A percentile compares a stretch with the other conserved stretches of the same genome.
Evolutionary conservation across 2,888 invertebrate genomes (phyloP).

Genomic region (Polydrusus cervinus): DNA sequence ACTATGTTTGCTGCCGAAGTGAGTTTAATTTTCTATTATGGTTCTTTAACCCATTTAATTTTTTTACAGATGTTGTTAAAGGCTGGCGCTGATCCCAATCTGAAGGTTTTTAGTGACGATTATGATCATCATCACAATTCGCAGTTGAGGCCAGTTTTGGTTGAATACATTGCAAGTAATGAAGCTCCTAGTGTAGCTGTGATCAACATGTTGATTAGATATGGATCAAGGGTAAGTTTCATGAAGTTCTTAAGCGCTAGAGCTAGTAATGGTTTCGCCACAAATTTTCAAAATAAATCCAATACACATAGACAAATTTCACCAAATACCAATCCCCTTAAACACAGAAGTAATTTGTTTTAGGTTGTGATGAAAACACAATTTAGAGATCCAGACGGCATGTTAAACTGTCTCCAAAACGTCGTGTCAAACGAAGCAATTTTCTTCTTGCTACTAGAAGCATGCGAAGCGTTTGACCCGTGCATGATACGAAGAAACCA

Average conservation of each 20-base stretch:
- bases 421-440: conserved; percentile 76
- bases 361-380: conserved; percentile 88
- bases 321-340: no score
- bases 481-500: conserved; percentile 86
- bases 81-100: conserved; percentile 84
- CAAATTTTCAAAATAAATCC: no score
- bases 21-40: no score
- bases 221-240: conserved; percentile 81
- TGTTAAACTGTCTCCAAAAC: conserved; percentile 85
- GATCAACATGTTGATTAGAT: conserved; percentile 80
- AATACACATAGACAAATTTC: no score
- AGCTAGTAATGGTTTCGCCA: no score
- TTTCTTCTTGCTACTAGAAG: conserved; percentile 80
- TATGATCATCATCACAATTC: conserved; percentile 79
- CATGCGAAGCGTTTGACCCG: conserved; percentile 85
- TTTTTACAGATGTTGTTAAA: conserved; percentile 77
- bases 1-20: no score
- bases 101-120: conserved; percentile 83
- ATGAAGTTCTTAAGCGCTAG: no score
- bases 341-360: conserved; percentile 16
- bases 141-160: conserved; percentile 84
- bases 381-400: conserved; percentile 87
- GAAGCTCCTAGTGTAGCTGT: conserved; percentile 80
- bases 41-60: not conserved
- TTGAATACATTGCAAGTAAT: conserved; percentile 87